Evolutionary conservation across 2,888 invertebrate species (phyloP).

Genomic region (Macrosoma leucophasiata): DNA sequence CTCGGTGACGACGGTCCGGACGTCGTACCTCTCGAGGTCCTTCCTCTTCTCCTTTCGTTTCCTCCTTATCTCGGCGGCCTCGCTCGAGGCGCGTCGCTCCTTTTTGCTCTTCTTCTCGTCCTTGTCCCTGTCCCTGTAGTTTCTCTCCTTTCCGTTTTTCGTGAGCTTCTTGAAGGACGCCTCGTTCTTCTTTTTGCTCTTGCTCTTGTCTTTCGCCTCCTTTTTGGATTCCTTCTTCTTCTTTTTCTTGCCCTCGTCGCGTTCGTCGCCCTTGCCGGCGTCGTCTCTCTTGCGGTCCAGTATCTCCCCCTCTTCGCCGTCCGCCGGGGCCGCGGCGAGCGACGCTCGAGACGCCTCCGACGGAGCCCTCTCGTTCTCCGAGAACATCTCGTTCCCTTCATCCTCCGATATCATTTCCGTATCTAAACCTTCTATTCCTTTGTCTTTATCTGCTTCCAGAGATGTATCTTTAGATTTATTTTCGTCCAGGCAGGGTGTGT

Average conservation of each 20-base stretch:
- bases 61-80: conserved; percentile 44
- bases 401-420: conserved; percentile 86
- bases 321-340: conserved; percentile 37
- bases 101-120: conserved; percentile 46
- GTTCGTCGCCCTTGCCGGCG: conserved; percentile 26
- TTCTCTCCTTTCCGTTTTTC: conserved; percentile 84
- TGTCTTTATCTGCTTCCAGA: conserved; percentile 50
- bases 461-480: conserved; percentile 64
- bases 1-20: conserved; percentile 84
- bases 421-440: conserved; percentile 77
- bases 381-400: conserved; percentile 79
- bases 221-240: conserved; percentile 73
- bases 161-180: conserved; percentile 87
- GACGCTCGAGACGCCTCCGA: conserved; percentile 48
- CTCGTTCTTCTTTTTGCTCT: conserved; percentile 69
- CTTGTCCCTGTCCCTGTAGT: conserved; percentile 81
- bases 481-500: conserved; percentile 84
- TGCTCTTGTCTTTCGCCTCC: conserved; percentile 55
- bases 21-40: conserved; percentile 89
- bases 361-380: conserved; percentile 69
- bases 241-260: conserved; percentile 58
- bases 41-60: conserved; percentile 78
- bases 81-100: conserved; percentile 34
- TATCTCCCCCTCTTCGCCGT: conserved; percentile 76
- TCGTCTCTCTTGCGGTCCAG: conserved; percentile 53